phyloP scores from a whole-genome alignment of 2,797 vertebrate genomes.

The Myotis pilosus region DNA sequence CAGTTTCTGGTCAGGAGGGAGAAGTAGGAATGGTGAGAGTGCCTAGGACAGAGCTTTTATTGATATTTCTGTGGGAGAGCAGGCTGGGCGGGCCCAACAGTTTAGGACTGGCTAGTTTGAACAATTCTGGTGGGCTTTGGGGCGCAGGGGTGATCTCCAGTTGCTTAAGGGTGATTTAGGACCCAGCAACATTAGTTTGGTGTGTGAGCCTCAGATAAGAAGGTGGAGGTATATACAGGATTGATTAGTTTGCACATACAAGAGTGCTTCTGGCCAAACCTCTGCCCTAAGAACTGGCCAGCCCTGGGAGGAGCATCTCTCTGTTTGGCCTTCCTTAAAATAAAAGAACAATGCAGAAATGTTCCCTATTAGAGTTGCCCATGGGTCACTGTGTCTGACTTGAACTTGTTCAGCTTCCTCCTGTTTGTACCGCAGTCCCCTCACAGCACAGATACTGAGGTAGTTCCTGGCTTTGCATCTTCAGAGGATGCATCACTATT shows the following conservation, averaged over 20 bases:
- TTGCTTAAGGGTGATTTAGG: too few relatives aligned
- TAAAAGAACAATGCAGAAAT: neutral
- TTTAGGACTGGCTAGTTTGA: neutral
- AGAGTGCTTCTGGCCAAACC: neutral
- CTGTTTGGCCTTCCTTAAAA: neutral
- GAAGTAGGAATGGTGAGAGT: neutral
- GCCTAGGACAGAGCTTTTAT: neutral
- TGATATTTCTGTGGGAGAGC: neutral
- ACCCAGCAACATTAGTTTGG: neutral
- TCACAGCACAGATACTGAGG: accelerated
- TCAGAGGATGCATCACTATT: neutral
- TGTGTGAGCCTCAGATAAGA: neutral
- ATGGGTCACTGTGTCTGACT: accelerated
- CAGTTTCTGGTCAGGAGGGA: neutral
- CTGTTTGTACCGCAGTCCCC: neutral
- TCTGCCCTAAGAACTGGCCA: accelerated
- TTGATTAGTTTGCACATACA: neutral
- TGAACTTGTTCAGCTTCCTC: neutral
- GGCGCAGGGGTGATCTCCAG: neutral
- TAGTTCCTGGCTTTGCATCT: neutral
- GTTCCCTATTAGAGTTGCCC: too few relatives aligned
- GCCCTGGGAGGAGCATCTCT: neutral
- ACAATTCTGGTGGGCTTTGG: neutral
- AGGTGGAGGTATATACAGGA: neutral
- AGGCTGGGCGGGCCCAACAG: too few relatives aligned